Evolutionary conservation across 2,113 vertebrate species (phyloP).

Genomic region (Ammodytes marinus): DNA sequence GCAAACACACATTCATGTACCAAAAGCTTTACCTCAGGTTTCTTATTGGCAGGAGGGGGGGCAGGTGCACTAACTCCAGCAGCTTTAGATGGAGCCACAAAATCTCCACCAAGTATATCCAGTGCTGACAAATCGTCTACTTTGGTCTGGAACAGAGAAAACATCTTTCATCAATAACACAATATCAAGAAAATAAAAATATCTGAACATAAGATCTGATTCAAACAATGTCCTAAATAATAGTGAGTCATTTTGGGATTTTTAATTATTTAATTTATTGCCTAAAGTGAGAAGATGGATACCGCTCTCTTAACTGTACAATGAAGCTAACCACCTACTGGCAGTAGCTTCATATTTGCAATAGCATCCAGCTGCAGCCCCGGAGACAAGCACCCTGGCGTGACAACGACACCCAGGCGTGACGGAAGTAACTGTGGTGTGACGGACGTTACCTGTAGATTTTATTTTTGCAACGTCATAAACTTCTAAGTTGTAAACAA

Average conservation of each 20-base stretch:
- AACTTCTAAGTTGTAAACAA: no score
- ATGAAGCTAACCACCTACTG: no score
- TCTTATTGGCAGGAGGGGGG: slow-evolving; percentile 29
- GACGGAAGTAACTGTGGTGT: no score
- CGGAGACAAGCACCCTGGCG: no score
- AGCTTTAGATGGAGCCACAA: slow-evolving; percentile 50
- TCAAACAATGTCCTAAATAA: neutral
- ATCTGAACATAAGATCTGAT: no score
- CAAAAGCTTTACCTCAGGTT: slow-evolving; percentile 53
- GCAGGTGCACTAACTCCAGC: slow-evolving; percentile 45
- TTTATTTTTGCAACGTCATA: no score
- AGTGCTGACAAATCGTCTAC: slow-evolving; percentile 50
- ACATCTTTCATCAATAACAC: neutral
- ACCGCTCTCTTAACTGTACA: no score
- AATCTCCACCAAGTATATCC: slow-evolving; percentile 42
- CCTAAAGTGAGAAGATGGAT: neutral
- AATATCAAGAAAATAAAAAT: neutral
- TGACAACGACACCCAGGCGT: no score
- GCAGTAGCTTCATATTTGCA: no score
- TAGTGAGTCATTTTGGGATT: neutral
- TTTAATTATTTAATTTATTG: neutral
- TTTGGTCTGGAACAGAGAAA: slow-evolving; percentile 34
- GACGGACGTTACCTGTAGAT: no score
- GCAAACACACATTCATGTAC: neutral
- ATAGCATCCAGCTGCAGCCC: no score